Base-by-base conservation (phyloP, 2,888 invertebrate species). In the Eupsilia transversa region DNA sequence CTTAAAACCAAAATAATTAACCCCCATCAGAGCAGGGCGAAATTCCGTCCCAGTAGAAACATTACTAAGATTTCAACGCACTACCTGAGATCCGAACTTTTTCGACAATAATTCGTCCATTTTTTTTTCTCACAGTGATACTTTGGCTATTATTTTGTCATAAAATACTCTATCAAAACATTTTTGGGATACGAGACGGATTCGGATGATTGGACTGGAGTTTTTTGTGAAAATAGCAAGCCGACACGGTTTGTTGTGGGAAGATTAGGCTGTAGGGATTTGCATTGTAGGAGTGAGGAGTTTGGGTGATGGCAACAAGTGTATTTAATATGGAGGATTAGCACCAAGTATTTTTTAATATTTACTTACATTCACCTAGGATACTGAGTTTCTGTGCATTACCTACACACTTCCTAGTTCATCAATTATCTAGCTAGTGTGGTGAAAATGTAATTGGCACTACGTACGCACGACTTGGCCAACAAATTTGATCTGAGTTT, bases 101-200 rank as follows among this genome's bases (percentile, higher is more conserved):
- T 88, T 84, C 67, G 52, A 74, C 65, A 80, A 76, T 82, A 87
- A 88, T 87, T 87, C 76, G 83, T 77, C 87, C 81, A 89, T 90
- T 87, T 89, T 85, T 76, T 80, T 82, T 87, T 80, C 84, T 79
- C 23, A 10, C 87, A 87, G 73, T 85, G 87, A 86, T 86, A 86
- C 79, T 86, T 78, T 69, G 90, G 86, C 92, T 92, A 94, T 94
- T 94, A 94, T 94, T 94, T 94, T 90, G 92, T 93, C 94, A 92
- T 94, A 94, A 94, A 94, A 93, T 93, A 91, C 93, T 94, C 78
- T 94, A 94, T 92, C 91, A 89, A 88, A 90, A 90, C 89, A 87
- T 87, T 87, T 83, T 80, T 70, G 61, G 79, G 72, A 79, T 72
- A 79, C 81, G 80, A 77, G 72, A 83, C 74, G 83, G 80, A 77